Percentiles rank a stretch among this genome's conserved stretches.
phyloP scores from a whole-genome alignment of 2,888 invertebrate genomes.

The Tigriopus californicus region DNA sequence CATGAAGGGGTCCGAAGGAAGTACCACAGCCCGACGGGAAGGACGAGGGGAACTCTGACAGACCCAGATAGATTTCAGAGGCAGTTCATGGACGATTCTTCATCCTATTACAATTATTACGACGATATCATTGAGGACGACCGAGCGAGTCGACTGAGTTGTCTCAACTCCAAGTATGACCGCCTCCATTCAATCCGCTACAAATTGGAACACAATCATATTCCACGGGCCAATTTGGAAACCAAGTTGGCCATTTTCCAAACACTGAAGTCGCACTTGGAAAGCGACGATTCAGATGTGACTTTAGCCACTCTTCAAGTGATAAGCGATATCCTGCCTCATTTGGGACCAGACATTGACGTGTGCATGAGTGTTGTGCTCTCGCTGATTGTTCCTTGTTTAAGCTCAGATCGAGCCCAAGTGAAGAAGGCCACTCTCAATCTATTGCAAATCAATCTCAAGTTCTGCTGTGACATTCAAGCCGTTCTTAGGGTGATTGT shows the following conservation, averaged over 20 bases:
- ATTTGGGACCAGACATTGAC: slow-evolving; percentile 47
- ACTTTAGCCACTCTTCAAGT: slow-evolving; percentile 60
- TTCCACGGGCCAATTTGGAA: not conserved
- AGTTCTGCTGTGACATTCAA: slow-evolving; percentile 28
- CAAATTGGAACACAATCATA: slow-evolving; percentile 6
- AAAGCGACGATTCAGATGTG: slow-evolving; percentile 50
- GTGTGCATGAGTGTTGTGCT: slow-evolving; percentile 41
- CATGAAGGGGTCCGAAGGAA: too few relatives aligned
- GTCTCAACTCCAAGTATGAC: not conserved
- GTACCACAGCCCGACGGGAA: too few relatives aligned
- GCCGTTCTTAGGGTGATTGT: slow-evolving; percentile 27
- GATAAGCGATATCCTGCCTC: slow-evolving; percentile 54
- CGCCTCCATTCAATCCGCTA: slow-evolving; percentile 1
- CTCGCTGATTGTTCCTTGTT: slow-evolving; percentile 51
- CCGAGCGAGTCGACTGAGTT: too few relatives aligned
- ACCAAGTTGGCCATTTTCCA: not conserved
- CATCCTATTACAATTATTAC: too few relatives aligned
- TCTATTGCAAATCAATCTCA: slow-evolving; percentile 30
- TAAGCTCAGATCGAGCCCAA: slow-evolving; percentile 35
- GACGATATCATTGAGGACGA: too few relatives aligned
- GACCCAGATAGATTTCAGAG: too few relatives aligned
- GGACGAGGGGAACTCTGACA: too few relatives aligned
- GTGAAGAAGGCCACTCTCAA: slow-evolving; percentile 26
- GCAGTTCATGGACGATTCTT: too few relatives aligned
- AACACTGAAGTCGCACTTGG: slow-evolving; percentile 7